Evolutionary conservation across 1,140 invertebrate species (phyloP).

Genomic region (Procambarus virginalis): DNA sequence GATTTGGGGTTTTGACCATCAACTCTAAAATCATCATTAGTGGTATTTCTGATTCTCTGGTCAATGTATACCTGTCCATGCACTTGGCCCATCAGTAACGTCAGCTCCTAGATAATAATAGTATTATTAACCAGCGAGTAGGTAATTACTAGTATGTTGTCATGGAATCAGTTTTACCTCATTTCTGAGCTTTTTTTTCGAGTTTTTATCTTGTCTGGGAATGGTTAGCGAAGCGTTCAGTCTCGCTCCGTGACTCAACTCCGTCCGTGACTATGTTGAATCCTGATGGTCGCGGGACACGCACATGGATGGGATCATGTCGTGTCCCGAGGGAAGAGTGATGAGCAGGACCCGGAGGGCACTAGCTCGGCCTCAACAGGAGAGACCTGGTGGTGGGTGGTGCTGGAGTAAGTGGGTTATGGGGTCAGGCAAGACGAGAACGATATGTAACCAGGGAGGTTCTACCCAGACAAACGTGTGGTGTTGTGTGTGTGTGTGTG

Average conservation of each 20-base stretch:
- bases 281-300: neutral
- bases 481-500: no score
- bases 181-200: no score
- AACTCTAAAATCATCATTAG: no score
- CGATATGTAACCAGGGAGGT: no score
- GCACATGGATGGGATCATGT: neutral
- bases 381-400: no score
- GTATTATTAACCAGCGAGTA: neutral
- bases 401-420: no score
- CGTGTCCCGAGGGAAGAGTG: no score
- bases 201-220: neutral
- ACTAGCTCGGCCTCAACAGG: no score
- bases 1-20: no score
- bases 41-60: no score
- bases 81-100: neutral
- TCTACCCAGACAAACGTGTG: no score
- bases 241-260: neutral
- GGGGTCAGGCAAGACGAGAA: neutral
- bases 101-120: neutral
- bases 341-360: no score
- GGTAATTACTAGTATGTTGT: neutral
- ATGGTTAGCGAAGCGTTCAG: neutral
- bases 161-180: neutral
- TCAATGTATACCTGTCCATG: neutral
- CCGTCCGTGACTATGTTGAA: neutral